These are phyloP conservation scores for Oxyruncus cristatus DNA, from an alignment of 2,113 vertebrate species.

Conservation along the genomic window DNA sequence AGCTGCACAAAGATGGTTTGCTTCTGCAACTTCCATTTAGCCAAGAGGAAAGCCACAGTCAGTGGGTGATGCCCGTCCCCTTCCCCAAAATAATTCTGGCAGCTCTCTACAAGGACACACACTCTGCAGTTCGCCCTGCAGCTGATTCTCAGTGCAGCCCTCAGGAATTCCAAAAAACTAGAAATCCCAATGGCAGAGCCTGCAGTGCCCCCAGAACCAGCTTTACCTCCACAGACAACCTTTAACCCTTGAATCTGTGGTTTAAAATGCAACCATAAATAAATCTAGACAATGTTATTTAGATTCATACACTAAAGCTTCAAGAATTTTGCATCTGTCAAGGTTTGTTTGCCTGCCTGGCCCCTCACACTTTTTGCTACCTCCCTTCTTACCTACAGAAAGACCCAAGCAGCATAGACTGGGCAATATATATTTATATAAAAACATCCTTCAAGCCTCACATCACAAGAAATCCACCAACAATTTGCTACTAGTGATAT, in stretches of 20 bases:
- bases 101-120: background rate
- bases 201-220: background rate
- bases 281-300: background rate
- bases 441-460: background rate
- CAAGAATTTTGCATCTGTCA: background rate
- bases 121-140: background rate
- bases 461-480: background rate
- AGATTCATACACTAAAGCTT: background rate
- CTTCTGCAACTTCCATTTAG: background rate
- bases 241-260: background rate
- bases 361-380: background rate
- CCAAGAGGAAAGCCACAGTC: background rate
- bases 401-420: background rate
- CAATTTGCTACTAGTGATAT: background rate
- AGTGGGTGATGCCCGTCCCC: background rate
- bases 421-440: background rate
- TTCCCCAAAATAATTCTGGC: background rate
- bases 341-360: background rate
- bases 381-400: background rate
- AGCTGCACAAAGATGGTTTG: background rate
- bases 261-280: background rate
- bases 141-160: background rate
- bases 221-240: background rate
- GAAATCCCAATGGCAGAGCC: background rate
- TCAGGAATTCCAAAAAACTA: background rate